Base-by-base conservation (phyloP, 2,797 vertebrate genomes). In the Aeoliscus strigatus region DNA sequence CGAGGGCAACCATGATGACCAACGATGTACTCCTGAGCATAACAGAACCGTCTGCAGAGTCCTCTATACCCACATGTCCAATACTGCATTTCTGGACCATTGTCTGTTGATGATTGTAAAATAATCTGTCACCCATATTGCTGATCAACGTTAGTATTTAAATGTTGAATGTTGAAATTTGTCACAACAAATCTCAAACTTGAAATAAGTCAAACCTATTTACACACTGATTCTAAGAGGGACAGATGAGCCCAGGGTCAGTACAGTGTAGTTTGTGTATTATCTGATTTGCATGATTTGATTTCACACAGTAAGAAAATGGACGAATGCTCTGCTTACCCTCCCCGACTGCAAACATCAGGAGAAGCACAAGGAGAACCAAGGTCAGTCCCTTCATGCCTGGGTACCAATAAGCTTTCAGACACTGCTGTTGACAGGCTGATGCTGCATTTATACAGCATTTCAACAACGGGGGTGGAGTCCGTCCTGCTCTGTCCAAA, bases 21-120 rank as follows among this genome's bases (percentile, higher is more conserved):
- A 3, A 76, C 25, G 0, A 73, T 78, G 48, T 84, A 84, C 73
- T 89, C 83, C 17, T 87, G 83, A 38, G 85, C 59, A 62, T 85
- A 79, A 55, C 88, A 89, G 80, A 85, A 83, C 67, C 76, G 77
- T 39, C 72, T 82, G 79, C 87, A 89, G 77, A 80, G 81, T 82
- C 86, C 84, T 77, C 77, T 84, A 62, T 76, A 79, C 27, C 84
- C 85, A 42, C 87, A 85, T 2, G 71, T 81, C 82, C 78, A 67
- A 28, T 85, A 81, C 40, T 82, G 77, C 39, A 51, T 51, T 14
- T 77, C 79, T 15, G 60, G 52, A 36, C 86, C 77, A 21, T 74
- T 51, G 14, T 70, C 83, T 88, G 42, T 31, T 3, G n/a, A 50
- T 11, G 28, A 27, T 49, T 13, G 27, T 9, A 29, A 8, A n/a